phyloP scores from a whole-genome alignment of 2,113 vertebrate species.

The Ornithorhynchus anatinus region DNA sequence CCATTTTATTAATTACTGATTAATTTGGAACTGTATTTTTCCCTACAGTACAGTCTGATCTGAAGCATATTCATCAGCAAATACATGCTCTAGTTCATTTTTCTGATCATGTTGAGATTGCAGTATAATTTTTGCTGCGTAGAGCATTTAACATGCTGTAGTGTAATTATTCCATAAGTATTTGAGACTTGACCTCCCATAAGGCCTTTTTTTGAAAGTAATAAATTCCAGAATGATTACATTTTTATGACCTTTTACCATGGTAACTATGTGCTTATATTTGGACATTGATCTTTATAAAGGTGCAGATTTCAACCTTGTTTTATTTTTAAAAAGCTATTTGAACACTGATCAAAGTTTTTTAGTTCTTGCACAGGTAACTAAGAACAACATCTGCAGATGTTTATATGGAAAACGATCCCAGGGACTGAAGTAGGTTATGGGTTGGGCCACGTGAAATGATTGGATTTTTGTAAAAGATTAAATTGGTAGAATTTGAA shows the following conservation, averaged over 20 bases:
- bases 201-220: conserved; percentile 62
- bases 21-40: conserved; percentile 63
- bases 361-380: neutral
- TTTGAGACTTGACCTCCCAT: conserved; percentile 67
- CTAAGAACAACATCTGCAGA: neutral
- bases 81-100: conserved; percentile 51
- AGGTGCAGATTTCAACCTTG: conserved; percentile 14
- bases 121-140: conserved; percentile 20
- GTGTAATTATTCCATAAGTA: conserved; percentile 61
- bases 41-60: conserved; percentile 50
- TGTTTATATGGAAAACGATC: neutral
- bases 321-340: conserved; percentile 18
- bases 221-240: conserved; percentile 51
- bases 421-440: neutral
- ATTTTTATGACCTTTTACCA: conserved; percentile 54
- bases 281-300: conserved; percentile 64
- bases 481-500: neutral
- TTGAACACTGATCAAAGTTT: neutral
- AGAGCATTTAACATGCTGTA: conserved; percentile 44
- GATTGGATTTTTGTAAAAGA: neutral
- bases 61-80: conserved; percentile 47
- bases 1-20: conserved; percentile 65
- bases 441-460: neutral
- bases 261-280: conserved; percentile 51
- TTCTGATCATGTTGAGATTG: conserved; percentile 43